These are phyloP conservation scores for Daubentonia madagascariensis DNA, from an alignment of 2,113 vertebrate species.

Conservation along the genomic window DNA sequence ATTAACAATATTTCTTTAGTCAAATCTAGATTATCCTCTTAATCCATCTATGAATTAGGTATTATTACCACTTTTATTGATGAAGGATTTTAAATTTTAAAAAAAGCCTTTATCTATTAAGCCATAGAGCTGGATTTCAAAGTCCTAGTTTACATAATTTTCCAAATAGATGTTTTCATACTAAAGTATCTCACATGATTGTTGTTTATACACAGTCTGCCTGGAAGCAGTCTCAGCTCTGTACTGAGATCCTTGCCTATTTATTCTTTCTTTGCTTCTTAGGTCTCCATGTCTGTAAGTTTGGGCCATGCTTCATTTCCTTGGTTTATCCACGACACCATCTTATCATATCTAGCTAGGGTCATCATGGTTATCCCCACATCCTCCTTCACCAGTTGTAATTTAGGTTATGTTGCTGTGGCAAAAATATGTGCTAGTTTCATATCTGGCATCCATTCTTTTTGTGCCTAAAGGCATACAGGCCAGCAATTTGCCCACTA, in stretches of 20 bases:
- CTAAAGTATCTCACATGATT: not conserved
- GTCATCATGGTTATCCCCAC: not conserved
- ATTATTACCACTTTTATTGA: not conserved
- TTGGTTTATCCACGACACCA: not conserved
- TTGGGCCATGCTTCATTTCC: not conserved
- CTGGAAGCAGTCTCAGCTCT: not conserved
- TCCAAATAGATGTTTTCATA: not conserved
- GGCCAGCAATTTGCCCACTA: not conserved
- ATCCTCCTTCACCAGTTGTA: not conserved
- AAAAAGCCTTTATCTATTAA: not conserved
- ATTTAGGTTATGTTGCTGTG: not conserved
- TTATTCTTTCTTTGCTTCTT: not conserved
- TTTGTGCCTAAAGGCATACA: not conserved
- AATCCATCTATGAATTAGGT: not conserved
- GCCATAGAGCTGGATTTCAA: not conserved
- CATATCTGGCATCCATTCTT: not conserved
- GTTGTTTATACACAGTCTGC: not conserved
- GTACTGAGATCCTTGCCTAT: rapidly evolving
- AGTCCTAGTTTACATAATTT: not conserved
- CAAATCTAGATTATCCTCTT: not conserved
- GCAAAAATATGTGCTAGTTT: not conserved
- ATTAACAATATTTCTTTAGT: not conserved
- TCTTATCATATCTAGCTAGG: not conserved
- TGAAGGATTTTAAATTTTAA: not conserved
- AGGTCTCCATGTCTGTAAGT: not conserved